These are phyloP conservation scores for Anisognathus igniventris DNA, from an alignment of 2,797 vertebrate genomes.

Conservation along the genomic window DNA sequence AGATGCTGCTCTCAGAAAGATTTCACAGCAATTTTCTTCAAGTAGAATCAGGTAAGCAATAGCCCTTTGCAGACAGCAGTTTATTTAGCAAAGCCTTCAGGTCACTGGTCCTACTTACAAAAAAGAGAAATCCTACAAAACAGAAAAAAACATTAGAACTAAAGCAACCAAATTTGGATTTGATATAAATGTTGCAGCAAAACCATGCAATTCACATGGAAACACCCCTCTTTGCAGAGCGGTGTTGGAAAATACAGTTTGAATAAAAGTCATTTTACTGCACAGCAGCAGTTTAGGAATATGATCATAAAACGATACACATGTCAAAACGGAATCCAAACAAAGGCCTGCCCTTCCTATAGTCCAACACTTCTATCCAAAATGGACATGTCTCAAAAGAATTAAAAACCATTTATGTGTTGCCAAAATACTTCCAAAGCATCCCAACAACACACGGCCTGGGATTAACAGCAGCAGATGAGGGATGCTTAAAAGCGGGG, in stretches of 20 bases:
- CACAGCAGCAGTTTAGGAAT: neutral
- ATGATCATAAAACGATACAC: neutral
- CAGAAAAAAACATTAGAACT: neutral
- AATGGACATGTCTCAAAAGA: neutral
- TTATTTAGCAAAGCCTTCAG: neutral
- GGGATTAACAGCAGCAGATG: neutral
- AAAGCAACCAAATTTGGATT: neutral
- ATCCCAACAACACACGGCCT: neutral
- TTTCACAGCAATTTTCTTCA: neutral
- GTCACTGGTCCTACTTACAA: neutral
- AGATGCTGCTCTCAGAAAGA: neutral
- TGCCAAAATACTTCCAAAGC: neutral
- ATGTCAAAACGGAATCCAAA: neutral
- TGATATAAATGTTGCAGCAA: neutral
- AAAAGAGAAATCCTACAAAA: neutral
- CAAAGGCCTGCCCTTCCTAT: neutral
- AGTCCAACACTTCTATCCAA: neutral
- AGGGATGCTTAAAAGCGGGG: neutral
- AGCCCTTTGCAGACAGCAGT: neutral
- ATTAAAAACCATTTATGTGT: neutral
- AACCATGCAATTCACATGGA: neutral
- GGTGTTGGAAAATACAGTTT: neutral
- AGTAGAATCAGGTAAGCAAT: neutral
- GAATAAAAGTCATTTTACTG: neutral
- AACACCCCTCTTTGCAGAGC: neutral